These are phyloP conservation scores for Prionchulus punctatus DNA, from an alignment of 2,888 invertebrate genomes.

Conservation along the genomic window DNA sequence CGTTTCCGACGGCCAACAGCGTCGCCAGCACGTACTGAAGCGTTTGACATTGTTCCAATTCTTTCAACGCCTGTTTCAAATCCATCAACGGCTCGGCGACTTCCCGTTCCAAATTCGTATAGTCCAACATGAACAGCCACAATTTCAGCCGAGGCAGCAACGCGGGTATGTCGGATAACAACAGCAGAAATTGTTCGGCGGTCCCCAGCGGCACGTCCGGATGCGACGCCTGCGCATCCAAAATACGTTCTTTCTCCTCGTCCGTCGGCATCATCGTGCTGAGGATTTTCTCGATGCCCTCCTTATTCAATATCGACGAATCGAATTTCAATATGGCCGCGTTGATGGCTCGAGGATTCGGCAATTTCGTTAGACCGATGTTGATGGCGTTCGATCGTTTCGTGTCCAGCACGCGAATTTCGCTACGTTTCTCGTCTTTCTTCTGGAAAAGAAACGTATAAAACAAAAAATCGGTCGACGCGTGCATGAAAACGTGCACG, in stretches of 20 bases:
- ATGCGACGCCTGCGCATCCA: conserved; percentile 80
- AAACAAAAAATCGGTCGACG: neutral
- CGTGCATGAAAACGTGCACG: neutral
- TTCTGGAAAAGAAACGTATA: conserved; percentile 14
- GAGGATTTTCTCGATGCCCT: conserved; percentile 91
- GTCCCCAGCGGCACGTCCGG: conserved; percentile 78
- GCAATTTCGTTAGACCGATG: conserved; percentile 95
- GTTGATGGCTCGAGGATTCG: conserved; percentile 90
- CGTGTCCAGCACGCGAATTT: conserved; percentile 80
- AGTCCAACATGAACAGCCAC: conserved; percentile 97
- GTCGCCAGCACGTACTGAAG: conserved; percentile 86
- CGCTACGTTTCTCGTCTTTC: conserved; percentile 47
- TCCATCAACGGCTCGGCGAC: conserved; percentile 97
- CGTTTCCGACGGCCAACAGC: conserved; percentile 82
- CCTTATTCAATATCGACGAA: conserved; percentile 86
- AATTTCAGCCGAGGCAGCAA: conserved; percentile 75
- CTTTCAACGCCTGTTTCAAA: conserved; percentile 84
- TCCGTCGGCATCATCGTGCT: conserved; percentile 89
- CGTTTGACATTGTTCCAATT: conserved; percentile 72
- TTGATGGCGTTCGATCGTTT: conserved; percentile 98
- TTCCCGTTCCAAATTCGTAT: conserved; percentile 88
- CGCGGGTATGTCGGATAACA: conserved; percentile 84
- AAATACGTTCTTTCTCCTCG: conserved; percentile 84
- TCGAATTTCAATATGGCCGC: conserved; percentile 98
- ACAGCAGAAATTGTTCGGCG: conserved; percentile 95